Evolutionary conservation across 2,888 invertebrate species (phyloP), one percentile per base, ranked within the genome.

Genomic region (Loripinus fragilis): DNA sequence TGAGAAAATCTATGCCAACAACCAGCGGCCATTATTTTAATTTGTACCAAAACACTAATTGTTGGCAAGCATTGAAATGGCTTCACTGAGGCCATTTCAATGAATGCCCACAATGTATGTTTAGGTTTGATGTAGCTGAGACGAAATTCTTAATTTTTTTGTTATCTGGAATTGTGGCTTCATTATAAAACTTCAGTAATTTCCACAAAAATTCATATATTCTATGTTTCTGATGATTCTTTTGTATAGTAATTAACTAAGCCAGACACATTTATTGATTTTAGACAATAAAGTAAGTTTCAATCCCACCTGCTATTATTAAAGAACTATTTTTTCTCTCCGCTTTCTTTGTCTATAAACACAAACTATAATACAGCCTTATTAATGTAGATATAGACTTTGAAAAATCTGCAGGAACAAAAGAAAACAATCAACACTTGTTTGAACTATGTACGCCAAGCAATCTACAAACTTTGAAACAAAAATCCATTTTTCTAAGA

Each of bases 251-350:
- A 80, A 80, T 80, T 77, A 80, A 80, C 80, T 77, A 71, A 71
- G 74, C 71, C 77, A 80, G 80, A 80, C 80, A 52, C 50, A 64
- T 68, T 25, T 74, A 80, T 80, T 77, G 80, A 80, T 80, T 80
- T 80, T 74, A 66, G 68, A 38, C 69, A 71, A 55, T 67, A 70
- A 10, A 45, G 23, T 23, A 68, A 68, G 48, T 42, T 68, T 68
- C 45, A 68, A 45, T 68, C 42, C 48, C 28, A 30, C 60, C 33
- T 60, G 60, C 60, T 60, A 60, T 60, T 60, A 60, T 60, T 60
- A 60, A 60, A 60, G 28, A 28, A 25, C n/a, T n/a, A n/a, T n/a
- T n/a, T 60, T 60, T 60, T 60, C 33, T 60, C 60, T 60, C 33
- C 23, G 33, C 17, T 12, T 33, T 60, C 60, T 60, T 60, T 60